Evolutionary conservation across 2,113 vertebrate genomes (phyloP).

Genomic region (Numenius arquata): DNA sequence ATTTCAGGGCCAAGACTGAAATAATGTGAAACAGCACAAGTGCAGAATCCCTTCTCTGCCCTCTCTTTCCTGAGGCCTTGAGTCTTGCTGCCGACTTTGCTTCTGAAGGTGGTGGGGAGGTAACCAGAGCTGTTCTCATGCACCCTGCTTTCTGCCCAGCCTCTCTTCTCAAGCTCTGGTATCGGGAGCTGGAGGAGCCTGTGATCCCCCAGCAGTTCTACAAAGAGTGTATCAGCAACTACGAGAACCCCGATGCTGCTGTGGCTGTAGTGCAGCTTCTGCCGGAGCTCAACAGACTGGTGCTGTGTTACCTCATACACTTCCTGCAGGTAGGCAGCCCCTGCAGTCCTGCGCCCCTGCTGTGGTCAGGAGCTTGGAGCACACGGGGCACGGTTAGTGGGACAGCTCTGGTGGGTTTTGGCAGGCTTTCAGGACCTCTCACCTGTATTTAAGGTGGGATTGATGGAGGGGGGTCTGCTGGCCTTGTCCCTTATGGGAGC

Average conservation of each 20-base stretch:
- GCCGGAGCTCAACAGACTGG: constrained; percentile 86
- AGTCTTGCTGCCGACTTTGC: background rate
- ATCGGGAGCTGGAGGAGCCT: constrained; percentile 89
- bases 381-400: rapidly evolving
- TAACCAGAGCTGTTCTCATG: background rate
- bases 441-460: background rate
- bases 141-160: constrained; percentile 63
- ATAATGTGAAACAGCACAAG: background rate
- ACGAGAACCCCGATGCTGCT: constrained; percentile 83
- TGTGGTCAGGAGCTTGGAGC: background rate
- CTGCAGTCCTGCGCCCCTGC: rapidly evolving
- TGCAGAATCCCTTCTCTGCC: background rate
- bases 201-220: constrained; percentile 90
- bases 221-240: constrained; percentile 86
- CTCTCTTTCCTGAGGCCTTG: background rate
- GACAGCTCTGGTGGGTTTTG: background rate
- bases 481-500: background rate
- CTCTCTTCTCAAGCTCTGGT: constrained; percentile 91
- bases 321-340: constrained; percentile 84
- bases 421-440: background rate
- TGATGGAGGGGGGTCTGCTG: background rate
- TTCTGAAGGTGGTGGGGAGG: background rate
- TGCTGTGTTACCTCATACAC: constrained; percentile 91
- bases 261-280: constrained; percentile 85
- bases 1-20: background rate